Conservation (phyloP, 2,113 vertebrate species). For the Cygnus atratus region DNA sequence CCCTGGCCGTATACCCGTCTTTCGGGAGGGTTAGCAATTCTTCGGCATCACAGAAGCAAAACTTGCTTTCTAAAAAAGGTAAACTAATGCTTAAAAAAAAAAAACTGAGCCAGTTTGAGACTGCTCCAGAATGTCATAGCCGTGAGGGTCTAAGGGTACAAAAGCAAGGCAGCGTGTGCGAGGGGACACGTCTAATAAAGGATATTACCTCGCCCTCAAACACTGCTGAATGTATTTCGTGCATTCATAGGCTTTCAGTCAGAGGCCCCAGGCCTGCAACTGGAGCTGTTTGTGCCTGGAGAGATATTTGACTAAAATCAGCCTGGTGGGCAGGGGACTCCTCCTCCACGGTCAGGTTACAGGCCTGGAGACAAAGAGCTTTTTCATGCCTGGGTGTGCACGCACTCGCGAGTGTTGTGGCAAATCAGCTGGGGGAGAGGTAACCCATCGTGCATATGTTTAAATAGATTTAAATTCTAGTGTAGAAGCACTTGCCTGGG, state of each 20-base stretch:
- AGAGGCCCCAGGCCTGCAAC: neutral
- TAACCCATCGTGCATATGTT: neutral
- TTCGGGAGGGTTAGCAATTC: neutral
- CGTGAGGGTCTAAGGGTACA: rapidly evolving
- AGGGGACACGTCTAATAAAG: neutral
- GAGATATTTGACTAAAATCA: neutral
- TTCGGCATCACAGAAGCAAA: neutral
- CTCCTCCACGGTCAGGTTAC: neutral
- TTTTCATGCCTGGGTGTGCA: rapidly evolving
- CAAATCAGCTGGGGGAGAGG: neutral
- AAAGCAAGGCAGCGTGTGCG: neutral
- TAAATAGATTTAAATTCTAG: neutral
- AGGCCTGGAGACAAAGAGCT: neutral
- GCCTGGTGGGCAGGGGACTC: neutral
- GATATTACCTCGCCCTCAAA: neutral
- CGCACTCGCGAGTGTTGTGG: neutral
- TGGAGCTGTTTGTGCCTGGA: neutral
- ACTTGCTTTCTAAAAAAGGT: neutral
- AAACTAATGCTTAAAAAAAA: neutral
- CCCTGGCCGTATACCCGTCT: neutral
- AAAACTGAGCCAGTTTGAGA: neutral
- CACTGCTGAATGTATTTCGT: neutral
- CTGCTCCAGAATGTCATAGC: neutral
- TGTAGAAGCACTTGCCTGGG: neutral
- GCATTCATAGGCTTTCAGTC: neutral